These are phyloP conservation scores for Saturnia pavonia DNA, from an alignment of 2,888 invertebrate genomes.

Conservation along the genomic window DNA sequence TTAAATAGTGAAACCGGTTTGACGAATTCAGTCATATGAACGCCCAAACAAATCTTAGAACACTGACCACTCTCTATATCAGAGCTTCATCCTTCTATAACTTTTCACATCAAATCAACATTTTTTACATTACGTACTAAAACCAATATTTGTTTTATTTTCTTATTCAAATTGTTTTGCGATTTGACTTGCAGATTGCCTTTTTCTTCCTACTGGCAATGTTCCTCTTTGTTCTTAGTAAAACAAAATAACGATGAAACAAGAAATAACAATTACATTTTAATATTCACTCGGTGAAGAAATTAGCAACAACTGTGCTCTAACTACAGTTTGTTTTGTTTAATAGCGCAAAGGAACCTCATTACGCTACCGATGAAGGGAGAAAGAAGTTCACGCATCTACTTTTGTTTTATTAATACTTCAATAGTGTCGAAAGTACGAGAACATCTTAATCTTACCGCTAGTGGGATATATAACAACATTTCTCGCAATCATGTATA, in stretches of 20 bases:
- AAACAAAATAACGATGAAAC: not conserved
- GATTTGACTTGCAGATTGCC: not conserved
- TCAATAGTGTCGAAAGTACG: not conserved
- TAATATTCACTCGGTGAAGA: not conserved
- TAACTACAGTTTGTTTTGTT: constrained; percentile 3
- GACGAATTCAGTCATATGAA: not conserved
- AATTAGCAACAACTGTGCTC: not conserved
- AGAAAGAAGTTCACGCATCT: not conserved
- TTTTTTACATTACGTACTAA: too few relatives aligned
- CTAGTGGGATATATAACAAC: not conserved
- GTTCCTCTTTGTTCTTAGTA: not conserved
- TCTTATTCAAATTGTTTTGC: not conserved
- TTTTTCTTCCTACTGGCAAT: not conserved
- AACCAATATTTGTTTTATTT: not conserved
- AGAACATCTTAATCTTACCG: not conserved
- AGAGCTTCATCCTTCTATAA: not conserved
- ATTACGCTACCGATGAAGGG: not conserved
- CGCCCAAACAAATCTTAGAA: not conserved
- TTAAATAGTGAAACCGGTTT: not conserved
- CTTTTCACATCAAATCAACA: not conserved
- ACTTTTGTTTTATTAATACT: not conserved
- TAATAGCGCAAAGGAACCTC: not conserved
- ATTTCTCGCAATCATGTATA: not conserved
- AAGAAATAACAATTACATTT: not conserved
- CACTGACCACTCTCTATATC: not conserved